A percentile compares a stretch with the other conserved stretches of the same genome.
phyloP scores from a whole-genome alignment of 2,797 vertebrate species.

The Poecile montanus region DNA sequence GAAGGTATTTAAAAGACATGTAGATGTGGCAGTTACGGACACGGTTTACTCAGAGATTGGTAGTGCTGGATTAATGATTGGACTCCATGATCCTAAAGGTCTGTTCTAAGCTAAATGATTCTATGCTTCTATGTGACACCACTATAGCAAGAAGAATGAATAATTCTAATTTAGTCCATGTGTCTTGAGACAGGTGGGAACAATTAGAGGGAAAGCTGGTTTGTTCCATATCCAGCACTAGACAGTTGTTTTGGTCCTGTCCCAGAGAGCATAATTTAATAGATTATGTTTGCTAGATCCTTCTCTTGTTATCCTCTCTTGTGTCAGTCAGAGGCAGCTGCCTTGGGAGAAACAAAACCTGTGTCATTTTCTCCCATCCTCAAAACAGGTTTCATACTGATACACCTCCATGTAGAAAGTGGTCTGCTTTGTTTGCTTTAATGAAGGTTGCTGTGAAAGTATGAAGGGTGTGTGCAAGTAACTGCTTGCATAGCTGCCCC shows the following conservation, averaged over 20 bases:
- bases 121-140: background rate
- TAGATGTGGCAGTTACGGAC: background rate
- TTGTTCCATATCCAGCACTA: background rate
- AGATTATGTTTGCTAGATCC: background rate
- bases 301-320: background rate
- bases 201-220: background rate
- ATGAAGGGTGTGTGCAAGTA: background rate
- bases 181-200: background rate
- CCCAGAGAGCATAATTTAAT: conserved; percentile 20
- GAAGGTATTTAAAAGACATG: background rate
- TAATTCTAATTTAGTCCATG: background rate
- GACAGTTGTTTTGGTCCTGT: background rate
- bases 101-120: background rate
- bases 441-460: background rate
- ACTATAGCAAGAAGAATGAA: background rate
- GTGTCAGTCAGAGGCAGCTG: conserved; percentile 8
- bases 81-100: background rate
- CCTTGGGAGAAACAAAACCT: background rate
- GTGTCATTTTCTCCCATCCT: background rate
- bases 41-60: background rate
- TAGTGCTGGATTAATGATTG: background rate
- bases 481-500: background rate
- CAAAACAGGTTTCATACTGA: background rate
- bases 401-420: background rate
- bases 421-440: background rate